These are phyloP conservation scores for Hecatera dysodea DNA, from an alignment of 2,888 invertebrate genomes.

Conservation along the genomic window DNA sequence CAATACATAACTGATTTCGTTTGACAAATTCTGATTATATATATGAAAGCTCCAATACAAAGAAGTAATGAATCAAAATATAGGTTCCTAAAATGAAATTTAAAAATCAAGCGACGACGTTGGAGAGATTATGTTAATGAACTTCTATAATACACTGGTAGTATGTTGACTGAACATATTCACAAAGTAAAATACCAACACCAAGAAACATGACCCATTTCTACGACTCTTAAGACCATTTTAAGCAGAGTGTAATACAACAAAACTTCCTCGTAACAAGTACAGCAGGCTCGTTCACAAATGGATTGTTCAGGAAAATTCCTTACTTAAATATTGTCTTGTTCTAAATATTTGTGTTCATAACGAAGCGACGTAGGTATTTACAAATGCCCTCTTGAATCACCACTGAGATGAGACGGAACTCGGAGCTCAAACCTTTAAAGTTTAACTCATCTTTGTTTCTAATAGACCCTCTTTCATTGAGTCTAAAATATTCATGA, in stretches of 20 bases:
- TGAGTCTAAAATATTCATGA: slow-evolving; percentile 15
- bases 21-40: not conserved
- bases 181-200: slow-evolving; percentile 5
- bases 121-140: no score
- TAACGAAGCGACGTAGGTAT: slow-evolving; percentile 37
- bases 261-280: slow-evolving; percentile 26
- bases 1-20: not conserved
- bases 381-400: slow-evolving; percentile 39
- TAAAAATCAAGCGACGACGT: no score
- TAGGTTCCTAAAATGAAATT: no score
- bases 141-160: not conserved
- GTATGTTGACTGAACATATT: not conserved
- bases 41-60: not conserved
- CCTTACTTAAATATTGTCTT: slow-evolving; percentile 47
- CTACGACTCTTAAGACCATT: not conserved
- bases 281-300: slow-evolving; percentile 27
- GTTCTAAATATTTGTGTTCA: slow-evolving; percentile 47
- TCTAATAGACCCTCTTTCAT: slow-evolving; percentile 9
- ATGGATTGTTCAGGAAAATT: slow-evolving; percentile 38
- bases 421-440: slow-evolving; percentile 24
- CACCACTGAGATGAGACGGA: slow-evolving; percentile 9
- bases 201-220: slow-evolving; percentile 10
- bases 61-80: no score
- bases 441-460: slow-evolving; percentile 28
- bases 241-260: slow-evolving; percentile 11